Conservation (phyloP, 2,113 vertebrate genomes). For the Serilophus lunatus region DNA sequence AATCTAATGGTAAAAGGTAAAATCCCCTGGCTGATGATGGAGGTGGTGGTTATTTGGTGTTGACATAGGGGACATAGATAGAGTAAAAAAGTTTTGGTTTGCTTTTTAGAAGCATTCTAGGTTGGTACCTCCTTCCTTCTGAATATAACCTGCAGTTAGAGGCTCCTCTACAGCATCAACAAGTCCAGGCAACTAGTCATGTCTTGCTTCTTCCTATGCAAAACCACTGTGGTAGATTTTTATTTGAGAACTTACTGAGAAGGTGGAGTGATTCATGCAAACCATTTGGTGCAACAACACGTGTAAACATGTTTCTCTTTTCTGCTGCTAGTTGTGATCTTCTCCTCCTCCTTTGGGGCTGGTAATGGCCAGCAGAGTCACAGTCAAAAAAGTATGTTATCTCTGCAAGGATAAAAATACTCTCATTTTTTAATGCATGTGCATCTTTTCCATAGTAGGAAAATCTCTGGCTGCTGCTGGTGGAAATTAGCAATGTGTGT, state of each 20-base stretch:
- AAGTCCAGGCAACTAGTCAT: not conserved
- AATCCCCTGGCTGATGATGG: not conserved
- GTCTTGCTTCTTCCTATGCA: not conserved
- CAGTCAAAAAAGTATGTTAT: not conserved
- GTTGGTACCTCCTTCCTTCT: constrained; percentile 38
- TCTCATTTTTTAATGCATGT: not conserved
- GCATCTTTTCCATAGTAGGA: not conserved
- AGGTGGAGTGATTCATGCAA: not conserved
- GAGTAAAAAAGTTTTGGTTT: not conserved
- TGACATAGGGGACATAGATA: not conserved
- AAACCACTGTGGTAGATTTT: not conserved
- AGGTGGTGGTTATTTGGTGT: not conserved
- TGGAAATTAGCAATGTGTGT: not conserved
- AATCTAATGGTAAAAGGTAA: not conserved
- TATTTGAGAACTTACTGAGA: not conserved
- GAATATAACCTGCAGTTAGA: constrained; percentile 22
- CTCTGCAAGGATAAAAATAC: not conserved
- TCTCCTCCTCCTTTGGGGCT: not conserved
- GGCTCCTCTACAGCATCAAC: not conserved
- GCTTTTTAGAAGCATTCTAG: not conserved
- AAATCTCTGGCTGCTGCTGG: not conserved
- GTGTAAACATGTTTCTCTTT: not conserved
- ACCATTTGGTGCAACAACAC: not conserved
- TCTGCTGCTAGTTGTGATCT: not conserved
- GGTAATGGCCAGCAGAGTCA: not conserved